Evolutionary conservation across 1,140 invertebrate species (phyloP).

Genomic region (Meloidogyne hapla): DNA sequence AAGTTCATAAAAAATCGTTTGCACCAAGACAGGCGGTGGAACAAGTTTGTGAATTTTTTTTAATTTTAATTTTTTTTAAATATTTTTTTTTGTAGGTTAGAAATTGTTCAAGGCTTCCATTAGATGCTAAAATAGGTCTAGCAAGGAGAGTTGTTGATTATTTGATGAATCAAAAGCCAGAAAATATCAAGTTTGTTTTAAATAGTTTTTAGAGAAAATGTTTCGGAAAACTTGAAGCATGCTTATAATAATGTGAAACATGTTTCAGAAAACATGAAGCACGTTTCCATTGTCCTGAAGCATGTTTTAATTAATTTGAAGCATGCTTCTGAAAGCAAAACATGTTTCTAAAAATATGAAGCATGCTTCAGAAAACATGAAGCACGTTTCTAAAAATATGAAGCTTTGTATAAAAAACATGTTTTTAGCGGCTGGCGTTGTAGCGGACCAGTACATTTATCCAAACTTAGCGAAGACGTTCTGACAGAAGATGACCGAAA

Average conservation of each 20-base stretch:
- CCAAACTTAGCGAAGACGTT: conserved; percentile 23
- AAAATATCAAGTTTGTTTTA: conserved; percentile 30
- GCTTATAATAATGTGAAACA: background rate
- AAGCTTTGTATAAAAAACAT: conserved; percentile 19
- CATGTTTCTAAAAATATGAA: background rate
- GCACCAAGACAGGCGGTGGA: conserved; percentile 21
- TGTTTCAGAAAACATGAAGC: background rate
- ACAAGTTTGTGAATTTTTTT: background rate
- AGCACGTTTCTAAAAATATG: background rate
- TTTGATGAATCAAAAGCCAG: conserved; percentile 12
- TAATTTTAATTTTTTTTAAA: background rate
- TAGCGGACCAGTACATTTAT: conserved; percentile 19
- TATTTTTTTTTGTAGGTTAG: conserved; percentile 29
- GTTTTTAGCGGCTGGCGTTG: conserved; percentile 12
- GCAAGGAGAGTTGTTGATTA: conserved; percentile 21
- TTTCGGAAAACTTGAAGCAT: background rate
- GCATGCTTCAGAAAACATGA: background rate
- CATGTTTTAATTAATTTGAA: background rate
- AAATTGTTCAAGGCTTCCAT: conserved; percentile 37
- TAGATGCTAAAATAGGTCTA: conserved; percentile 24
- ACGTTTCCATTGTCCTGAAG: background rate
- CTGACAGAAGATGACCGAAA: conserved; percentile 27
- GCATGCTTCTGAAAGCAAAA: background rate
- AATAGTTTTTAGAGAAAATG: background rate
- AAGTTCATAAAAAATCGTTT: conserved; percentile 30